Conservation (phyloP, 2,113 vertebrate genomes). For the Poeciliopsis turrubarensis region DNA sequence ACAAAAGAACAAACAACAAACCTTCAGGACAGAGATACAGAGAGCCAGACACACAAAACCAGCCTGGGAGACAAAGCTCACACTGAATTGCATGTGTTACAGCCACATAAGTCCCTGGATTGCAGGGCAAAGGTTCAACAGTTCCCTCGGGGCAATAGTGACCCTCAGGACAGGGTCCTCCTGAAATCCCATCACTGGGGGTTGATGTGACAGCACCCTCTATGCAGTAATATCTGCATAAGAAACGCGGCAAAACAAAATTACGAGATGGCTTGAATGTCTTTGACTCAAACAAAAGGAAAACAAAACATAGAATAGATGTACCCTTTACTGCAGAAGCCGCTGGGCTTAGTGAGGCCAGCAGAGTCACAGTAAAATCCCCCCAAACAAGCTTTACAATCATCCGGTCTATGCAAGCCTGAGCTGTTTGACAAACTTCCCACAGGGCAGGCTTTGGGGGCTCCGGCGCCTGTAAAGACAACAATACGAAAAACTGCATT, state of each 20-base stretch:
- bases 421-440: conserved; percentile 84
- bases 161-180: conserved; percentile 78
- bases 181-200: conserved; percentile 75
- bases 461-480: conserved; percentile 75
- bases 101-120: conserved; percentile 81
- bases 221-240: conserved; percentile 77
- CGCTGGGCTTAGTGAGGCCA: conserved; percentile 76
- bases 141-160: conserved; percentile 84
- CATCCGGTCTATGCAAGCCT: conserved; percentile 68
- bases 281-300: background rate
- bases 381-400: conserved; percentile 81
- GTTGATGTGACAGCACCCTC: conserved; percentile 67
- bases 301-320: conserved; percentile 8
- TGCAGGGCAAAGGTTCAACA: conserved; percentile 72
- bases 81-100: conserved; percentile 77
- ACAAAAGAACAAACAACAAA: conserved; percentile 64
- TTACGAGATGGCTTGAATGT: background rate
- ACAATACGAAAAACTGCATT: conserved; percentile 1
- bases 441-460: conserved; percentile 79
- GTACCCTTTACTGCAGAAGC: conserved; percentile 83
- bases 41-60: conserved; percentile 81
- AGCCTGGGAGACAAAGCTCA: conserved; percentile 82
- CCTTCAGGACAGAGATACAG: conserved; percentile 85
- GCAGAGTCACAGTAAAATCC: conserved; percentile 80
- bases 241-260: background rate